Conservation (phyloP, 2,113 vertebrate species). For the Tragelaphus buxtoni region DNA sequence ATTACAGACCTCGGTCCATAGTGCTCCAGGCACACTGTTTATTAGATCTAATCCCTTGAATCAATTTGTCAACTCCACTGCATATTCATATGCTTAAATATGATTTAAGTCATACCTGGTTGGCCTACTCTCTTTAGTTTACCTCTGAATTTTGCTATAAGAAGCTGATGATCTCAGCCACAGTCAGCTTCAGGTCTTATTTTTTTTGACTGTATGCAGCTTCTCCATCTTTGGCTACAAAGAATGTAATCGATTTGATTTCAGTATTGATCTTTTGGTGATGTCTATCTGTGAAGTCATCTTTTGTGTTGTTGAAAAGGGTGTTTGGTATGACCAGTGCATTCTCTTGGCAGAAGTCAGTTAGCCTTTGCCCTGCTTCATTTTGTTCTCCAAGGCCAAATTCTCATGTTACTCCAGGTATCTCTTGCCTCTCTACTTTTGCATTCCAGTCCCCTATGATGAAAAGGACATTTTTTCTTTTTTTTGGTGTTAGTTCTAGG, state of each 20-base stretch:
- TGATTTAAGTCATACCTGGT: neutral
- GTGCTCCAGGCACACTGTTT: neutral
- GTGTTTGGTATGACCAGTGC: neutral
- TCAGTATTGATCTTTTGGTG: neutral
- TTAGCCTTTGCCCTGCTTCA: neutral
- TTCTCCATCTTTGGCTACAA: neutral
- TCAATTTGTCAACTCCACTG: neutral
- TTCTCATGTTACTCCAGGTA: neutral
- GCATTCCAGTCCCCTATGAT: neutral
- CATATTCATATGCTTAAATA: neutral
- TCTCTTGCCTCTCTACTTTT: neutral
- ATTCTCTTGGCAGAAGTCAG: neutral
- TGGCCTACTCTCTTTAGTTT: neutral
- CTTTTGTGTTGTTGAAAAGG: neutral
- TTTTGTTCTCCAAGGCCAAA: neutral
- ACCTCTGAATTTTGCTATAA: neutral
- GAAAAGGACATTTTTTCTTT: neutral
- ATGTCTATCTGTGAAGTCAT: neutral
- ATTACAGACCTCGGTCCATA: neutral
- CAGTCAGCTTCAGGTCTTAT: neutral
- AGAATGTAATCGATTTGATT: neutral
- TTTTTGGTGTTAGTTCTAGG: neutral
- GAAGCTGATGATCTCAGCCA: neutral
- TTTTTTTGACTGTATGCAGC: neutral
- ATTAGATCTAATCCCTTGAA: neutral